phyloP scores from a whole-genome alignment of 2,797 vertebrate genomes.

The Iguana delicatissima region DNA sequence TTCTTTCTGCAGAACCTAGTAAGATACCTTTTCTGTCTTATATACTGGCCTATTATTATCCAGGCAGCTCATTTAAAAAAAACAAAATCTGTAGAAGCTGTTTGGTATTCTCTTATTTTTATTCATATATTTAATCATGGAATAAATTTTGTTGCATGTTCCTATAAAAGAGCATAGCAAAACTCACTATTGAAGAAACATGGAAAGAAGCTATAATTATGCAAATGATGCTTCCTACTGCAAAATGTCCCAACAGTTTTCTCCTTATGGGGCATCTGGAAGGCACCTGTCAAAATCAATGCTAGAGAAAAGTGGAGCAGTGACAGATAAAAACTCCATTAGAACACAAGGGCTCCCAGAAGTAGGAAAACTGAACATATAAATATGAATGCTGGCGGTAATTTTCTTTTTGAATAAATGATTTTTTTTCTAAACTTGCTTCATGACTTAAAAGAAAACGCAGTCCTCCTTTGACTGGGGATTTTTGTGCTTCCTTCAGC shows the following conservation, averaged over 20 bases:
- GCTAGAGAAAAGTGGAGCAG: constrained; percentile 11
- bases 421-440: constrained; percentile 5
- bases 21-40: not conserved
- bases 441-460: not conserved
- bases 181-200: constrained; percentile 12
- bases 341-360: not conserved
- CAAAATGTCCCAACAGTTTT: constrained; percentile 20
- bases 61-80: not conserved
- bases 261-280: constrained; percentile 15
- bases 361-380: constrained; percentile 7
- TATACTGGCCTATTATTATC: not conserved
- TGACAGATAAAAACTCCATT: constrained; percentile 32
- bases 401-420: constrained; percentile 17
- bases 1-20: not conserved
- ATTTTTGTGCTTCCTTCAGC: not conserved
- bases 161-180: not conserved
- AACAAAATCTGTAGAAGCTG: constrained; percentile 1
- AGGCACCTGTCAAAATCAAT: constrained; percentile 26
- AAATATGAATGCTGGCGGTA: constrained; percentile 7
- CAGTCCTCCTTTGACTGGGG: not conserved
- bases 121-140: constrained; percentile 19
- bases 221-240: constrained; percentile 4
- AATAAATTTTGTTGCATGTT: constrained; percentile 5
- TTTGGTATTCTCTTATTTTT: constrained; percentile 11
- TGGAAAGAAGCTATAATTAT: not conserved